Conservation (phyloP, 2,113 vertebrate species). For the Catharus fuscescens region DNA sequence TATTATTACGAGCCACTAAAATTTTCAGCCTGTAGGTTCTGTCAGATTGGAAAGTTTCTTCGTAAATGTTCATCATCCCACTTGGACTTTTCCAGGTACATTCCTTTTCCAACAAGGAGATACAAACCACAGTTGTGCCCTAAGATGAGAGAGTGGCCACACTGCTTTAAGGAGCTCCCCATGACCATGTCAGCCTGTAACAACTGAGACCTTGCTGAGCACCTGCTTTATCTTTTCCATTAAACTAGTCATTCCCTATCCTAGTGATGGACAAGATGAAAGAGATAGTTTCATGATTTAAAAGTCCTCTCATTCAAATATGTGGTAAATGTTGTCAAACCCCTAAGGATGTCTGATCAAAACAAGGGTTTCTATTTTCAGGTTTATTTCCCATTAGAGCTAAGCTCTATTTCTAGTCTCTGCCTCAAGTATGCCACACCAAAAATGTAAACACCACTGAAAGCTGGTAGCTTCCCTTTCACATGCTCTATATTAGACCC, state of each 20-base stretch:
- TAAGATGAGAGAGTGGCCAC: neutral
- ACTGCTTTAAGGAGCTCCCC: neutral
- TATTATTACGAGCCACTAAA: neutral
- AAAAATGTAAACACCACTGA: neutral
- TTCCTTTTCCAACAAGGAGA: neutral
- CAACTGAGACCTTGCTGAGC: neutral
- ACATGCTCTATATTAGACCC: neutral
- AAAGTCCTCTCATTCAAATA: neutral
- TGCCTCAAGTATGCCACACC: neutral
- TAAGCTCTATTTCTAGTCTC: neutral
- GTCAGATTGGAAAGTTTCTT: neutral
- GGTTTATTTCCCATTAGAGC: neutral
- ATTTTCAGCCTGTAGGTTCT: neutral
- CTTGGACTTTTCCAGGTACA: neutral
- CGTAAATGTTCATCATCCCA: neutral
- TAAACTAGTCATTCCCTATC: neutral
- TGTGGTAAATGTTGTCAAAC: neutral
- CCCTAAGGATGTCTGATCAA: neutral
- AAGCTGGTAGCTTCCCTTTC: neutral
- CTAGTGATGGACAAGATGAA: neutral
- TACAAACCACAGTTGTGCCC: neutral
- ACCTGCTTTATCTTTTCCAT: neutral
- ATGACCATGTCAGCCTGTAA: neutral
- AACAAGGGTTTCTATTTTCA: conserved; percentile 21
- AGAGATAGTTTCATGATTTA: neutral